phyloP scores from a whole-genome alignment of 2,888 invertebrate genomes.

The Suillia variegata region DNA sequence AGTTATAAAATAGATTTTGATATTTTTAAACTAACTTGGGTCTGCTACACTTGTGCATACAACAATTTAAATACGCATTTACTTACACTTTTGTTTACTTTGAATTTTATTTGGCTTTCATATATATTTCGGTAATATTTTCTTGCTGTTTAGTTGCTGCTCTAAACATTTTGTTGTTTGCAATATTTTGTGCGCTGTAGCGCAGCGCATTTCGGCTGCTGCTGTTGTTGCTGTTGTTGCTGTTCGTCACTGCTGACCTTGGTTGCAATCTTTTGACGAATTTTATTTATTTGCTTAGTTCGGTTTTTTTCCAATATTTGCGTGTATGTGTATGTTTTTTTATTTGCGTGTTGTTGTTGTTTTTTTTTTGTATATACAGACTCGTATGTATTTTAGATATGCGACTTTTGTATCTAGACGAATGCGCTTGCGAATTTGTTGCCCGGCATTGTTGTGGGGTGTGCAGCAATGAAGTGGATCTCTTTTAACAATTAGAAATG shows the following conservation, averaged over 20 bases:
- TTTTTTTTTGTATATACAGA: too few relatives aligned
- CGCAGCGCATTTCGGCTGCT: constrained; percentile 13
- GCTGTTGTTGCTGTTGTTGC: constrained; percentile 53
- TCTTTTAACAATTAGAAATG: too few relatives aligned
- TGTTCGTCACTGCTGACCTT: constrained; percentile 54
- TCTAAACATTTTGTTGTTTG: background rate
- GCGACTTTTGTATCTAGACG: background rate
- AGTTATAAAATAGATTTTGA: too few relatives aligned
- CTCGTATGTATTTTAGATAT: too few relatives aligned
- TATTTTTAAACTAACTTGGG: too few relatives aligned
- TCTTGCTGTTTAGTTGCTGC: background rate
- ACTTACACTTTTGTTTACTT: background rate
- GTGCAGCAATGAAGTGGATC: too few relatives aligned
- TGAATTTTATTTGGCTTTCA: background rate
- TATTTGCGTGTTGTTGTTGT: background rate
- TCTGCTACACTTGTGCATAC: background rate
- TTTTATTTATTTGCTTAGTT: too few relatives aligned
- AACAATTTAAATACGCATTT: background rate
- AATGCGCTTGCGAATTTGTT: background rate
- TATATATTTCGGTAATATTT: too few relatives aligned
- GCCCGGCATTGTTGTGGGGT: background rate
- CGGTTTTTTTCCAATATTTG: too few relatives aligned
- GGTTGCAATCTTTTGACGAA: constrained; percentile 47
- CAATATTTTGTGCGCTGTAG: constrained; percentile 1
- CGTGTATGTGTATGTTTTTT: background rate